Conservation (phyloP, 2,113 vertebrate genomes). For the Balaeniceps rex region DNA sequence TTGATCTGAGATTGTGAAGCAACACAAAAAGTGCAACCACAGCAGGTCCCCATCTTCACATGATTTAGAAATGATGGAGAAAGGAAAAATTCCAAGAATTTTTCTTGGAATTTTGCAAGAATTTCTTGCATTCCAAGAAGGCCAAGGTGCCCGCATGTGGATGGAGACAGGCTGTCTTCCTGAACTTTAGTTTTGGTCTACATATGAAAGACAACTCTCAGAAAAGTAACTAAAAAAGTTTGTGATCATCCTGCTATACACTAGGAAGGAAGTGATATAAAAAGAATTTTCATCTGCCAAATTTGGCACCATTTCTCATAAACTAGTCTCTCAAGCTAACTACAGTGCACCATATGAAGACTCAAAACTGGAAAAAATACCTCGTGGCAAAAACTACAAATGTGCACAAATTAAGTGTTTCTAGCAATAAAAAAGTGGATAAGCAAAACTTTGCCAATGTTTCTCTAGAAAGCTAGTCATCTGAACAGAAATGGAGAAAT, state of each 20-base stretch:
- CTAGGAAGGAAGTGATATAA: conserved; percentile 26
- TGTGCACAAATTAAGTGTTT: conserved; percentile 9
- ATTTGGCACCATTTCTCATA: conserved; percentile 15
- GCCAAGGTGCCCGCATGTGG: background rate
- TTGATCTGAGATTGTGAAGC: background rate
- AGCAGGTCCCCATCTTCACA: background rate
- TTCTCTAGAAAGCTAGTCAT: background rate
- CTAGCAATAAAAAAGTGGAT: background rate
- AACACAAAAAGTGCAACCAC: background rate
- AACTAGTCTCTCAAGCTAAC: conserved; percentile 29
- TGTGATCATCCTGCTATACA: conserved; percentile 27
- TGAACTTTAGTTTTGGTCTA: conserved; percentile 68
- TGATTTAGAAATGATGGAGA: background rate
- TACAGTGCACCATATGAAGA: conserved; percentile 53
- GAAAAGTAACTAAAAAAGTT: conserved; percentile 22
- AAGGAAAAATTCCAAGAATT: too few relatives aligned
- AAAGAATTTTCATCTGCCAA: conserved; percentile 53
- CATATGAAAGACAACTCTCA: conserved; percentile 18
- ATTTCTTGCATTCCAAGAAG: background rate
- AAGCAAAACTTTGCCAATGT: background rate
- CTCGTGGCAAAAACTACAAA: conserved; percentile 1
- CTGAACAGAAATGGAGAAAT: conserved; percentile 24
- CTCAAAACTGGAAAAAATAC: conserved; percentile 21
- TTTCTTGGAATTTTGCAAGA: too few relatives aligned
- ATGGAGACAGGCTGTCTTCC: conserved; percentile 15